phyloP scores from a whole-genome alignment of 2,888 invertebrate species.

The Coelogynopora nodosa region DNA sequence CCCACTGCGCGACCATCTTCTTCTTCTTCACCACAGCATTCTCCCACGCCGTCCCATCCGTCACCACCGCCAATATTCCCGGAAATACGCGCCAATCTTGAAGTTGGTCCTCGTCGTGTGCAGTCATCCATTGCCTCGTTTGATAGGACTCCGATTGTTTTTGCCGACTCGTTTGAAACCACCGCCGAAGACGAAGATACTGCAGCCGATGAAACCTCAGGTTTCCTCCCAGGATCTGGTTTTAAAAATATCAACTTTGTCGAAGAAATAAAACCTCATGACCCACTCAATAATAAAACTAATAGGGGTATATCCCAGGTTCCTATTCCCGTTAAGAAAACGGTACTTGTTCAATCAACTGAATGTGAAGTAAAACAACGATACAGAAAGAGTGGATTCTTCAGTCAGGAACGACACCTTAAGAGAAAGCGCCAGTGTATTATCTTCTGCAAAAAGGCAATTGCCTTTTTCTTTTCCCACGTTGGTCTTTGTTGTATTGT shows the following conservation, averaged over 20 bases:
- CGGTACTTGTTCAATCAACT: neutral
- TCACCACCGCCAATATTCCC: neutral
- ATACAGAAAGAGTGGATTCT: slow-evolving; percentile 2
- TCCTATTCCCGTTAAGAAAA: neutral
- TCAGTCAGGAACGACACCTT: neutral
- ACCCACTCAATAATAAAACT: neutral
- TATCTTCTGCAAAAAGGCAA: slow-evolving; percentile 33
- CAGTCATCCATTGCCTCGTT: neutral
- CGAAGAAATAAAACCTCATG: neutral
- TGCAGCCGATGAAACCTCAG: neutral
- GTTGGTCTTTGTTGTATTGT: slow-evolving; percentile 39
- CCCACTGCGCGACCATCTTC: neutral
- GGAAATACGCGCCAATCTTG: neutral
- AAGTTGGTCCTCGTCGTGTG: neutral
- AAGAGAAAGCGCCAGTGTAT: slow-evolving; percentile 10
- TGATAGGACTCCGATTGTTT: neutral
- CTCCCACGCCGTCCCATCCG: neutral
- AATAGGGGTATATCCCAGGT: neutral
- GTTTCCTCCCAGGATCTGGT: neutral
- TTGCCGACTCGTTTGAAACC: neutral
- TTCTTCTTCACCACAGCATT: neutral
- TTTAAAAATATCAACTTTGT: neutral
- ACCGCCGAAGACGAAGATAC: neutral
- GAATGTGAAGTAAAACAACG: neutral
- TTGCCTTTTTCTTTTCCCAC: slow-evolving; percentile 44